These are phyloP conservation scores for Drosophila melanocephala DNA, from an alignment of 2,888 invertebrate species.

Conservation along the genomic window DNA sequence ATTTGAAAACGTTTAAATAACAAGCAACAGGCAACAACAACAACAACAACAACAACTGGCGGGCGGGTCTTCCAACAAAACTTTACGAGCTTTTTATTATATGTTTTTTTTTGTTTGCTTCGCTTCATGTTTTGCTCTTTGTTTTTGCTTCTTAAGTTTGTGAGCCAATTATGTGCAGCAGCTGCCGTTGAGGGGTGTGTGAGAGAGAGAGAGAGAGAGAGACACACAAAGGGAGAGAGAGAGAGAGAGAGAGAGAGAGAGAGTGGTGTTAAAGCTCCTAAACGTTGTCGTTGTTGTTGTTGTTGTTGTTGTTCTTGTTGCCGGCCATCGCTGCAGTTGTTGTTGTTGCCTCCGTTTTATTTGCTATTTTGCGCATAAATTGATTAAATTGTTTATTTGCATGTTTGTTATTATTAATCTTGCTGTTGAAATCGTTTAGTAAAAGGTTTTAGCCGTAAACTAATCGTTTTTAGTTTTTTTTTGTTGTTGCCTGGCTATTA, in stretches of 20 bases:
- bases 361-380: conserved; percentile 62
- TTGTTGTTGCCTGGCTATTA: conserved; percentile 39
- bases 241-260: neutral
- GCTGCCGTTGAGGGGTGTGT: conserved; percentile 57
- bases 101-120: conserved; percentile 32
- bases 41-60: conserved; percentile 51
- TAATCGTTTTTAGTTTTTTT: conserved; percentile 53
- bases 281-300: conserved; percentile 39
- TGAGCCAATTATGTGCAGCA: conserved; percentile 78
- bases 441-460: conserved; percentile 59
- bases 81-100: conserved; percentile 67
- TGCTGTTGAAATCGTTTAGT: conserved; percentile 39
- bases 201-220: neutral
- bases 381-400: conserved; percentile 59
- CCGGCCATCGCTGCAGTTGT: conserved; percentile 29
- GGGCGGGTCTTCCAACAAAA: conserved; percentile 75
- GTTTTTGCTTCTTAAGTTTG: conserved; percentile 27
- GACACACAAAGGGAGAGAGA: conserved; percentile 1
- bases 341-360: conserved; percentile 50
- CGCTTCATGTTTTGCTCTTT: conserved; percentile 50
- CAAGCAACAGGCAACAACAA: conserved; percentile 58
- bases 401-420: conserved; percentile 36
- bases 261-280: conserved; percentile 60
- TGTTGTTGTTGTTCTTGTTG: conserved; percentile 27
- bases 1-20: conserved; percentile 79